A percentile compares a stretch with the other conserved stretches of the same genome.
Evolutionary conservation across 2,888 invertebrate species (phyloP).

Genomic region (Hirtodrosophila histrioides): DNA sequence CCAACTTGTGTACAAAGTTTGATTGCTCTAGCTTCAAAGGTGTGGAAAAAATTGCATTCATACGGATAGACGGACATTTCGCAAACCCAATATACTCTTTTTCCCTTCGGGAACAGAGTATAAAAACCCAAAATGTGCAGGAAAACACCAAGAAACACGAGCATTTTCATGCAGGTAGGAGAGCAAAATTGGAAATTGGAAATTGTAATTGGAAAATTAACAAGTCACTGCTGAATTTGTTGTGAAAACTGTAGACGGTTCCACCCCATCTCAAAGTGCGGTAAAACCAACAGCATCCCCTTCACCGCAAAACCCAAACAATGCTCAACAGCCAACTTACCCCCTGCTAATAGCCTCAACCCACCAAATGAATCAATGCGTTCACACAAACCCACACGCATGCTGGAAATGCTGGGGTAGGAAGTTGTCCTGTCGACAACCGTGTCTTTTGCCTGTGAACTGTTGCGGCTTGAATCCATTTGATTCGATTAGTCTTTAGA

Average conservation of each 20-base stretch:
- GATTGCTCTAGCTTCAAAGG: no score
- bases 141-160: conserved; percentile 6
- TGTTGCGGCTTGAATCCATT: conserved; percentile 31
- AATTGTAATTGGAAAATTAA: conserved; percentile 64
- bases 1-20: no score
- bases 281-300: conserved; percentile 11
- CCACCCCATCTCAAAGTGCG: conserved; percentile 9
- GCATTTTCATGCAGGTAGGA: conserved; percentile 19
- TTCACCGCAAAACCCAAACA: neutral
- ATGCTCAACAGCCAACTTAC: neutral
- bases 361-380: conserved; percentile 56
- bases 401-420: neutral
- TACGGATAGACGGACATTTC: no score
- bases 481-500: conserved; percentile 28
- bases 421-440: conserved; percentile 26
- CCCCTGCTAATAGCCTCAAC: conserved; percentile 20
- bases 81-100: no score
- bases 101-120: no score
- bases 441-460: conserved; percentile 30
- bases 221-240: conserved; percentile 58
- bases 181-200: conserved; percentile 48
- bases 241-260: neutral
- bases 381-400: neutral
- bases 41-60: no score
- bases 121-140: conserved; percentile 7